Base-by-base conservation (phyloP, 2,888 invertebrate species). In the Himalopsyche kuldschensis region DNA sequence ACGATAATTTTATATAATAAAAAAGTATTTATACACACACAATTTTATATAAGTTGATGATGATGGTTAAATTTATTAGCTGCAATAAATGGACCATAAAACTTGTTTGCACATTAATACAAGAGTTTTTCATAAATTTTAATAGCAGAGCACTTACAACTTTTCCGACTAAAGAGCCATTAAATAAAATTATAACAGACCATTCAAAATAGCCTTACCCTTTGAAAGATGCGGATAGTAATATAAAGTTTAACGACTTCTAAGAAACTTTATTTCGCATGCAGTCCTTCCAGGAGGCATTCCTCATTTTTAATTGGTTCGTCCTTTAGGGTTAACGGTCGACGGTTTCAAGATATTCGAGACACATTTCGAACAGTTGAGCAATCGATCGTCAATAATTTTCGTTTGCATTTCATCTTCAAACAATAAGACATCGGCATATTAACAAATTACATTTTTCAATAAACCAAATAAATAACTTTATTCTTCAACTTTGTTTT, bases 281-380 rank as follows among this genome's bases (percentile, higher is more conserved):
- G 69, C 69, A 69, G 69, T 69, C 69, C 69, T 69, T 69, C 69
- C 69, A 69, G 69, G 69, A 69, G 69, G 69, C 69, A 69, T 69
- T 69, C 69, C 69, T 3, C 69, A 30, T 11, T 69, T 69, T 69
- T 69, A 69, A 69, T 69, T 69, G 69, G 69, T 69, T 69, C 69
- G 69, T 69, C 69, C 69, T 69, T 69, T 69, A 69, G 69, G 69
- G 69, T 69, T 69, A 69, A 69, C 69, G 69, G 69, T 69, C 69
- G 69, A 69, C 69, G 30, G 27, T 27, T 55, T 55, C 55, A 6
- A 10, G 55, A 5, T 55, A 20, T 20, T 69, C 69, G 69, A 69
- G 27, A 27, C 6, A 11, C 27, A 69, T 15, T 30, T 69, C 69
- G 69, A 15, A 69, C 4, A 27, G 69, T 15, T 30, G 69, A 69